Base-by-base conservation (phyloP, 2,888 invertebrate species). In the Trissoscelio sp. region DNA sequence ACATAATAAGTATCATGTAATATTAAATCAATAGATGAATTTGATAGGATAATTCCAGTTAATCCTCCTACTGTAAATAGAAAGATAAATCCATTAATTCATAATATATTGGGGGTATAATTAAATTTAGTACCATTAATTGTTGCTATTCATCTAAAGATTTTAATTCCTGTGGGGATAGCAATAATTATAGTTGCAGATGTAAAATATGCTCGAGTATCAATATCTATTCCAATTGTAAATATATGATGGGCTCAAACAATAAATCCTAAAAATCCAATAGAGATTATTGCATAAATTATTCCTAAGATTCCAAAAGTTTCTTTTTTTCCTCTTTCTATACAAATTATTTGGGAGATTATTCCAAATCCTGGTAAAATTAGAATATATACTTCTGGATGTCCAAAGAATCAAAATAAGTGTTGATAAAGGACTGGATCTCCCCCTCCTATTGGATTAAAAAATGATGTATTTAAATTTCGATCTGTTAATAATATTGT, bases 181-280 rank as follows among this genome's bases (percentile, higher is more conserved):
- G 96, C 96, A 95, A 96, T 96, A 93, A 96, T 95, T 94, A 96
- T 96, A 14, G 96, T 96, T 0, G 96, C 96, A 51, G 96, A 95
- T 0, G 96, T 96, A 91, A 96, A 96, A 90, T 96, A 96, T 18
- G 96, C 96, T 91, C 96, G 95, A 0, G 95, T 96, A 92, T 96
- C 96, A 78, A 96, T 94, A 92, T 96, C 96, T 94, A 96, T 95
- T 0, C 96, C 96, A 34, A 96, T 94, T 1, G 96, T 96, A 92
- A 96, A 97, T 93, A 96, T 96, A 90, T 96, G 96, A 90, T 96
- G 96, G 6, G 96, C 95, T 93, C 96, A 96, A 0, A 96, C 96
- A 92, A 96, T 94, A 93, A 96, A 97, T 85, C 96, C 96, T 93
- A 96, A 91, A 88, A 96, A 90, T 12, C 96, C 96, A 95, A 96